Evolutionary conservation across 2,113 vertebrate species (phyloP).

Genomic region (Pseudolaguvia tuberculata): DNA sequence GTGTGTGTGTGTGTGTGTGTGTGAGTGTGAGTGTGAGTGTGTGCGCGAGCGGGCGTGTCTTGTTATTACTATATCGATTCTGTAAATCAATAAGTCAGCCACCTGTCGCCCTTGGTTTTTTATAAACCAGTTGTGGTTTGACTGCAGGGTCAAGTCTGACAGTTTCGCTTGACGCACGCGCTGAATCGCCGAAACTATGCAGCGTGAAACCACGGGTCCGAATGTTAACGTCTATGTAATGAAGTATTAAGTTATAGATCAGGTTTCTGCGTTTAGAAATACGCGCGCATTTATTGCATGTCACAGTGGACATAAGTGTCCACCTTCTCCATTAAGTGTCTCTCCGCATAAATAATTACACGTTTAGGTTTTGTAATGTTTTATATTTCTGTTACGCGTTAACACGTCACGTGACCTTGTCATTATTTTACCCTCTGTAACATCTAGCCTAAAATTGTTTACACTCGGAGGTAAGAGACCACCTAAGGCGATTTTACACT

Average conservation of each 20-base stretch:
- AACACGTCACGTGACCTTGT: not conserved
- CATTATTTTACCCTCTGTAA: not conserved
- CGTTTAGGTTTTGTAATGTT: not conserved
- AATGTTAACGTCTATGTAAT: not conserved
- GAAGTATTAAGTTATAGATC: not conserved
- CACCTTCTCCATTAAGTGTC: too few species aligned
- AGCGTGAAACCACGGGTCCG: not conserved
- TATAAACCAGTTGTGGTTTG: not conserved
- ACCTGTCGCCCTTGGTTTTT: constrained; percentile 12
- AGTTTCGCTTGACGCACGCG: not conserved
- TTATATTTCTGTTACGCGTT: not conserved
- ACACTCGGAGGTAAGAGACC: not conserved
- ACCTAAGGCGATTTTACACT: too few species aligned
- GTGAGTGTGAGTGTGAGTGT: not conserved
- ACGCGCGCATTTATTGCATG: not conserved
- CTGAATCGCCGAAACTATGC: not conserved
- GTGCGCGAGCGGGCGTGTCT: not conserved
- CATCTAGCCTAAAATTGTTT: not conserved
- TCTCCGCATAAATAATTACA: too few species aligned
- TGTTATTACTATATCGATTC: constrained; percentile 11
- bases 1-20: not conserved
- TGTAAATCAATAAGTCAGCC: constrained; percentile 20
- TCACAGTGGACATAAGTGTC: not conserved
- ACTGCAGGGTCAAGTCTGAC: not conserved
- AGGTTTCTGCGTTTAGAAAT: not conserved